Conservation (phyloP, 1,140 invertebrate genomes). For the Paralvinella palmiformis region DNA sequence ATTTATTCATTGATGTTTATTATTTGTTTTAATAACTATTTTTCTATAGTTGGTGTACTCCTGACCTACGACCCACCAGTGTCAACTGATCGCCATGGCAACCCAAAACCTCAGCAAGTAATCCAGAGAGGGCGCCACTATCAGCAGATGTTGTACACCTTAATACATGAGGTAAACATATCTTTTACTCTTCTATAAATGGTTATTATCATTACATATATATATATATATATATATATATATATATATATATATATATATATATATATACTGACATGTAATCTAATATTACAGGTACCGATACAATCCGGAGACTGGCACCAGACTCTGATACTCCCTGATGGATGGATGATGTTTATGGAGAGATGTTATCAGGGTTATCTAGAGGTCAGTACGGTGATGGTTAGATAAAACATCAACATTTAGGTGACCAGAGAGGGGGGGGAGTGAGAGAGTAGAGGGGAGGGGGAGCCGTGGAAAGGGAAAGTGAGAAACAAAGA, state of each 20-base stretch:
- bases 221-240: not conserved
- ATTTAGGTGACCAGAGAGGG: no score
- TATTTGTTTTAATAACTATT: not conserved
- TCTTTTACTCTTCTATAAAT: not conserved
- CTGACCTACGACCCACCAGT: slow-evolving; percentile 7
- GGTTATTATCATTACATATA: not conserved
- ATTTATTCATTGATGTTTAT: not conserved
- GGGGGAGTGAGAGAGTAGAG: no score
- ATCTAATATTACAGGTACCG: slow-evolving; percentile 26
- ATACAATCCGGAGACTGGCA: slow-evolving; percentile 40
- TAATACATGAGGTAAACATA: slow-evolving; percentile 34
- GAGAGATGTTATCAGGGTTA: slow-evolving; percentile 29
- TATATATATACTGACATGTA: not conserved
- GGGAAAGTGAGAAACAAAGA: no score
- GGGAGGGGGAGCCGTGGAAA: no score
- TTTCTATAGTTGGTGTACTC: not conserved
- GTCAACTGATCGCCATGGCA: not conserved
- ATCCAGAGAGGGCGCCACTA: slow-evolving; percentile 36
- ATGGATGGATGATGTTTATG: slow-evolving; percentile 34
- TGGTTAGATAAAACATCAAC: no score
- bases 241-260: not conserved
- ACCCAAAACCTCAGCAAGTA: slow-evolving; percentile 34
- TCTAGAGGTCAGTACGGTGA: slow-evolving; percentile 26
- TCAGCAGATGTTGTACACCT: slow-evolving; percentile 33
- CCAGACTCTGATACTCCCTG: slow-evolving; percentile 27